These are phyloP conservation scores for Drosophila prostipennis DNA, from an alignment of 2,888 invertebrate genomes.

Conservation along the genomic window DNA sequence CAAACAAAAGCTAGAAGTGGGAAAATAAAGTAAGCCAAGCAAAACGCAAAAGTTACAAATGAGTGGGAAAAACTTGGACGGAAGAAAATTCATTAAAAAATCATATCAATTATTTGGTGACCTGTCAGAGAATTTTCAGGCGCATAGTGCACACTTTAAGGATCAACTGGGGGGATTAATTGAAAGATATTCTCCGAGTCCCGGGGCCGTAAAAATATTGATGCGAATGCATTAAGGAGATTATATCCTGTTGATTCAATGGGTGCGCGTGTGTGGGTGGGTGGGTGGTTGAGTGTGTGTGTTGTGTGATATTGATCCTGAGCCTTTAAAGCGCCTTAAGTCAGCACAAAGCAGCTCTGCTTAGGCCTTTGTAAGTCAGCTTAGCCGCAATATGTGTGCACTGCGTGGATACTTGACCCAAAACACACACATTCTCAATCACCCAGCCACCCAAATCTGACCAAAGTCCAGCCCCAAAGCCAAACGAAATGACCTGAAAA, in stretches of 20 bases:
- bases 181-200: conserved; percentile 12
- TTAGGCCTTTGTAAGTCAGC: conserved; percentile 43
- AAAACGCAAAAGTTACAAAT: conserved; percentile 25
- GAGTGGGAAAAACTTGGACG: conserved; percentile 23
- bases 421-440: conserved; percentile 13
- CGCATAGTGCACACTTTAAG: not conserved
- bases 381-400: conserved; percentile 42
- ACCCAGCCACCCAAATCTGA: conserved; percentile 20
- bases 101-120: conserved; percentile 57
- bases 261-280: not conserved
- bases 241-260: conserved; percentile 17
- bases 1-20: conserved; percentile 47
- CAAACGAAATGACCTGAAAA: conserved; percentile 48
- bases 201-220: conserved; percentile 30
- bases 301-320: conserved; percentile 24
- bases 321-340: conserved; percentile 56
- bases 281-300: not conserved
- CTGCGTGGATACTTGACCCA: conserved; percentile 36
- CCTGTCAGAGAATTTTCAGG: conserved; percentile 20
- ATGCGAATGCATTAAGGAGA: conserved; percentile 35
- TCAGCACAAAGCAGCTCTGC: conserved; percentile 16
- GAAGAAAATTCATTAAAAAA: conserved; percentile 61
- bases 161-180: conserved; percentile 28
- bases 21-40: conserved; percentile 50
- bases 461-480: conserved; percentile 38